phyloP scores from a whole-genome alignment of 2,113 vertebrate genomes.

The Sigmodon hispidus region DNA sequence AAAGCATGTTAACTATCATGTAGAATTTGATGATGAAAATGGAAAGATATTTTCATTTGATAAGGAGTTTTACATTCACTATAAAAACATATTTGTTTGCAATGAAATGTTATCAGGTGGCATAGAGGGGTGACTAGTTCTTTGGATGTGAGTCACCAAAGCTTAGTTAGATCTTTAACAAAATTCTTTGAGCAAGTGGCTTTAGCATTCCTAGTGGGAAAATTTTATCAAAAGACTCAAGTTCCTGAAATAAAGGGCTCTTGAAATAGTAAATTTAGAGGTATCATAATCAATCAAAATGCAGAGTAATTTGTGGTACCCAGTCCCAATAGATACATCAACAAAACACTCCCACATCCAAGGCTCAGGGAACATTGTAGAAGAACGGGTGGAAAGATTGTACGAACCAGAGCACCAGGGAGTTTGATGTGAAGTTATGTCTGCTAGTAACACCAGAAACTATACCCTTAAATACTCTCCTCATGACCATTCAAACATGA shows the following conservation, averaged over 20 bases:
- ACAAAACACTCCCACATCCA: not conserved
- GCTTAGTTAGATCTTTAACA: not conserved
- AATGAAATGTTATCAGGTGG: not conserved
- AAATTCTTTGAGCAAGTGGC: not conserved
- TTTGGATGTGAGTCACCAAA: not conserved
- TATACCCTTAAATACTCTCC: not conserved
- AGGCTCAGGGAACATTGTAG: not conserved
- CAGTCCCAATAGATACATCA: not conserved
- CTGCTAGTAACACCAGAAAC: not conserved
- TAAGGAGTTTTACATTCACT: slow-evolving; percentile 32
- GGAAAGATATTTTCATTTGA: not conserved
- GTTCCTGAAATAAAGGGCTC: not conserved
- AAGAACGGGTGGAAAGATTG: not conserved
- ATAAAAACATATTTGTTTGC: not conserved
- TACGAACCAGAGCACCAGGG: not conserved
- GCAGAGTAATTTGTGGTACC: not conserved
- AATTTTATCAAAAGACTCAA: not conserved
- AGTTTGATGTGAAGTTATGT: not conserved
- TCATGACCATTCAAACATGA: not conserved
- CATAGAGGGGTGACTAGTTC: not conserved
- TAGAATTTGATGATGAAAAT: slow-evolving; percentile 40
- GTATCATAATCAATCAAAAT: too few species aligned
- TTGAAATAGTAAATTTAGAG: not conserved
- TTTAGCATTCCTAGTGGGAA: not conserved
- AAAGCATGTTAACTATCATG: slow-evolving; percentile 14